Evolutionary conservation across 23 tunicate species (phyloP).

Genomic region (Ascidia mentula): DNA sequence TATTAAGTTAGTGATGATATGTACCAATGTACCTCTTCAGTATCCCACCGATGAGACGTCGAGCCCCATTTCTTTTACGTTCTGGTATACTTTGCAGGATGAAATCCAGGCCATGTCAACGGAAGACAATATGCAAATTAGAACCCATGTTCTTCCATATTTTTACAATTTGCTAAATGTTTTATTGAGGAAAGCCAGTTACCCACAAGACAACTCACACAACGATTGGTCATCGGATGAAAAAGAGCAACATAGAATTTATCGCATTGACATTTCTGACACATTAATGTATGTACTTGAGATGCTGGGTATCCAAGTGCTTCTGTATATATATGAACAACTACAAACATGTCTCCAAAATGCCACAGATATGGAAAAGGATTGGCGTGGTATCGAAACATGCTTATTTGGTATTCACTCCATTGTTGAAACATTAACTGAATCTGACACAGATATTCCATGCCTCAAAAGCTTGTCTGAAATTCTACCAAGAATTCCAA

Average conservation of each 20-base stretch:
- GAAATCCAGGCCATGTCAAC: slow-evolving; percentile 45
- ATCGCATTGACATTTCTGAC: slow-evolving; percentile 94
- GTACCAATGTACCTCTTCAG: slow-evolving; percentile 65
- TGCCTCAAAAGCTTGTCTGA: slow-evolving; percentile 39
- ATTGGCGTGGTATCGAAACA: slow-evolving; percentile 84
- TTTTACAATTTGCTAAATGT: slow-evolving; percentile 58
- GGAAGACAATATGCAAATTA: not conserved
- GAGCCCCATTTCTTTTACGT: slow-evolving; percentile 91
- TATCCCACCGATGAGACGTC: slow-evolving; percentile 90
- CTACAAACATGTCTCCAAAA: slow-evolving; percentile 27
- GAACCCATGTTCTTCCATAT: slow-evolving; percentile 36
- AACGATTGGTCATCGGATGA: slow-evolving; percentile 81
- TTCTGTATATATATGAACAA: slow-evolving; percentile 48
- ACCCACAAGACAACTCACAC: slow-evolving; percentile 65
- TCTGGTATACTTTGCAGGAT: slow-evolving; percentile 97
- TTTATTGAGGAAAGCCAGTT: slow-evolving; percentile 61
- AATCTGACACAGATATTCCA: slow-evolving; percentile 47
- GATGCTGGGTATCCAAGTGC: slow-evolving; percentile 57
- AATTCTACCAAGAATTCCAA: slow-evolving; percentile 53
- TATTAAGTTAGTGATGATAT: slow-evolving; percentile 65
- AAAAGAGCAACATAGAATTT: slow-evolving; percentile 89
- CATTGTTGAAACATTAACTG: slow-evolving; percentile 62
- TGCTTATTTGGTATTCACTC: slow-evolving; percentile 85
- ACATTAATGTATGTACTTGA: slow-evolving; percentile 85
- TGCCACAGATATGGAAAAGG: slow-evolving; percentile 13